Evolutionary conservation across 1,140 invertebrate species (phyloP), one percentile per base, ranked within the genome.

Genomic region (Pollicipes pollicipes): DNA sequence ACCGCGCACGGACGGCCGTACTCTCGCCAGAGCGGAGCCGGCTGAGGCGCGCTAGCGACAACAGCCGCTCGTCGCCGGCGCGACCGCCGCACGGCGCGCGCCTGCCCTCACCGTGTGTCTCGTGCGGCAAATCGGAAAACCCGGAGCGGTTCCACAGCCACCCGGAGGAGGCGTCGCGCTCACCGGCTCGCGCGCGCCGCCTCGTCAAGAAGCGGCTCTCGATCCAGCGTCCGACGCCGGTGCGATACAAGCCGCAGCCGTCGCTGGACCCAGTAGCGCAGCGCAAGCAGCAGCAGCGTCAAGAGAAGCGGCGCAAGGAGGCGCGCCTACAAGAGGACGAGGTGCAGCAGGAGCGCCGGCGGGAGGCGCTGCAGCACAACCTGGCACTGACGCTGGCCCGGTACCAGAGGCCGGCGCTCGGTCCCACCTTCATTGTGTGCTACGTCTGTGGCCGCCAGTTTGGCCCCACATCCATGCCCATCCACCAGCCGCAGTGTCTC

Each of bases 401-500:
- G 10, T 58, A 71, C 63, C 66, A 45, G 27, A 26, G 70, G 31
- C 21, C 13, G 10, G 30, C 30, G 58, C 32, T 27, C 17, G 58
- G 67, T 35, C 69, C 68, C 35, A 70, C 68, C 30, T 71, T 72
- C 28, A 63, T 87, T 3, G 82, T 87, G 8, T 91, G 89, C 77
- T 89, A 90, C 75, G 84, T 91, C 64, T 89, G 88, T 75, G 87
- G 88, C 16, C 81, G 87, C 70, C 83, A 88, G 73, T 91, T 88
- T 78, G 88, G 88, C 8, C 83, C 85, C 0, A 84, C 83, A 72
- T 88, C 87, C 31, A 84, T 91, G 69, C 79, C 79, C 26, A 89
- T 90, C 70, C 89, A 91, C 78, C 87, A 90, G 75, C 87, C 88
- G 1, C 86, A 90, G 74, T 91, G 89, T 76, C 75, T 90, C 35